Evolutionary conservation across 2,888 invertebrate genomes (phyloP), one percentile per base, ranked within the genome.

Genomic region (Diaphora mendica): DNA sequence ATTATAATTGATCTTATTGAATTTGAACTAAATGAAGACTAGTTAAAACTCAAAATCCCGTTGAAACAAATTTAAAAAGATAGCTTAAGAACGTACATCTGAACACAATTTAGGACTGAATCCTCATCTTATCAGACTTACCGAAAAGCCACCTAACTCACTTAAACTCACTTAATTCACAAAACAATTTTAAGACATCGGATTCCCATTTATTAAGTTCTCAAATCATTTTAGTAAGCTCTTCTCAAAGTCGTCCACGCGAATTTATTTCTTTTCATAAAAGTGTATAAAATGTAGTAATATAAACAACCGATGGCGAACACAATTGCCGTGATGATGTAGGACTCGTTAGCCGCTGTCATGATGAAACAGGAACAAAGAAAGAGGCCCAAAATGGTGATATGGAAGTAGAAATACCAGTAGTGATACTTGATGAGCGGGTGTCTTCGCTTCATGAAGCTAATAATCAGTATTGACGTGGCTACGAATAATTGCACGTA

Each of bases 401-500:
- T 70, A 73, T 94, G 93, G 76, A 91, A 91, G 13, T 86, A 64
- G 3, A 91, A 77, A 71, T 93, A 94, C 90, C 91, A 91, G 4
- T 88, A 81, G 59, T 91, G 90, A 67, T 90, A 91, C 68, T 90
- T 91, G 17, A 88, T 68, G 0, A 89, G 71, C 0, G 90, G 89
- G 1, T 88, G 85, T 11, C 85, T 85, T 71, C 89, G 81, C 70
- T 88, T 91, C 33, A 89, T 71, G 64, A 89, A 90, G 68, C 88
- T 90, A n/a, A 88, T 77, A 42, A 92, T 84, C 0, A 94, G 77
- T 5, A 93, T 79, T 0, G 88, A 86, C 0, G 91, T 88, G 0
- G 93, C 94, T 0, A 91, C 87, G n/a, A 92, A 88, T 0, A 94
- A 81, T 68, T 94, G 93, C 0, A 91, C 72, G 71, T 91, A 93